A percentile compares a stretch with the other conserved stretches of the same genome.
Evolutionary conservation across 2,888 invertebrate genomes (phyloP).

Genomic region (Cylindroiulus punctatus): DNA sequence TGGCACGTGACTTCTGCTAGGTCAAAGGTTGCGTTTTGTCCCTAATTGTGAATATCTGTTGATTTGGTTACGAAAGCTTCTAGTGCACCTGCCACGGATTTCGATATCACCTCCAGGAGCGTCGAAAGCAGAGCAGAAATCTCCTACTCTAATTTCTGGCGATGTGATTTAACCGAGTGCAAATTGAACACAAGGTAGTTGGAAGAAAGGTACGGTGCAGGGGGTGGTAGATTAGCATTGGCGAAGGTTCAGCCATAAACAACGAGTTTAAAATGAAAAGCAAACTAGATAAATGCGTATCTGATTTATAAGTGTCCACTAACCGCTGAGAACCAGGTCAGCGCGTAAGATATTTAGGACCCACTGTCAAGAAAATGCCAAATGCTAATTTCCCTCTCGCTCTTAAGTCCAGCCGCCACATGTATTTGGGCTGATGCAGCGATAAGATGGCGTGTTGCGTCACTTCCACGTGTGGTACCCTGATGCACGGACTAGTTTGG

Average conservation of each 20-base stretch:
- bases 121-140: background rate
- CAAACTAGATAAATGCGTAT: conserved; percentile 34
- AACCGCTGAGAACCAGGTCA: conserved; percentile 42
- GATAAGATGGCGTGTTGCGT: conserved; percentile 28
- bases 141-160: conserved; percentile 1
- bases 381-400: conserved; percentile 15
- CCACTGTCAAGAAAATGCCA: conserved; percentile 34
- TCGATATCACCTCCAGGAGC: background rate
- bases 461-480: background rate
- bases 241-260: conserved; percentile 38
- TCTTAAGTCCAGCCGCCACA: background rate
- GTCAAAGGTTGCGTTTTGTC: background rate
- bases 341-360: conserved; percentile 16
- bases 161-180: conserved; percentile 25
- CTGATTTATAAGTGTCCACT: conserved; percentile 42
- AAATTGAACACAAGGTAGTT: conserved; percentile 29
- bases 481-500: background rate
- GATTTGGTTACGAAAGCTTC: background rate
- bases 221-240: conserved; percentile 37
- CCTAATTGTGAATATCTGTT: background rate
- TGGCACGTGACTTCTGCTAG: background rate
- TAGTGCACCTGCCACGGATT: background rate
- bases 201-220: conserved; percentile 34
- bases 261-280: conserved; percentile 27
- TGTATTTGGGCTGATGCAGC: background rate